Conservation (phyloP, 2,113 vertebrate genomes). For the Ophthalmolycus amberensis region DNA sequence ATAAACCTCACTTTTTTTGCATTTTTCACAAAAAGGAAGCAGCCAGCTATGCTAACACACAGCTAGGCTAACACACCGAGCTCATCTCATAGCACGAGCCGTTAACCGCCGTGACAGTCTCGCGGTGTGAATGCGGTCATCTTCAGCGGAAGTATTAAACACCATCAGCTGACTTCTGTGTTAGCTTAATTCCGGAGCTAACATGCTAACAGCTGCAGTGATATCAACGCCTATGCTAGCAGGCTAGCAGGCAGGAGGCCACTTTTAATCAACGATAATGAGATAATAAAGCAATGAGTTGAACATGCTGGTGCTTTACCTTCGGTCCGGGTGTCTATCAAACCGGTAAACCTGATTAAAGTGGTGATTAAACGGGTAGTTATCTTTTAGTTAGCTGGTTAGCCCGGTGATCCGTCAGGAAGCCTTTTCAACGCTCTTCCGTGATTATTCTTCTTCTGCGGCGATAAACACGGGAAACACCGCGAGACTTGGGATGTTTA, state of each 20-base stretch:
- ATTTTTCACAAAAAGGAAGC: conserved; percentile 8
- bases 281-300: fast-evolving
- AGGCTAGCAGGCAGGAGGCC: conserved; percentile 34
- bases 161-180: conserved; percentile 3
- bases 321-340: conserved; percentile 27
- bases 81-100: background rate
- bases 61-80: conserved; percentile 2
- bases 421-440: conserved; percentile 51
- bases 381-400: conserved; percentile 22
- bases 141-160: background rate
- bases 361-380: background rate
- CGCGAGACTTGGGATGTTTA: background rate
- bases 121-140: fast-evolving
- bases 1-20: too few relatives aligned
- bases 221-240: conserved; percentile 51
- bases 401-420: conserved; percentile 57
- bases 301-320: background rate
- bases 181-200: conserved; percentile 41
- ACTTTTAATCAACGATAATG: background rate
- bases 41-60: conserved; percentile 11
- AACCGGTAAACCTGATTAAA: background rate
- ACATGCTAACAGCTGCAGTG: conserved; percentile 54
- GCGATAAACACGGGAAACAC: background rate
- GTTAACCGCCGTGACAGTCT: conserved; percentile 31
- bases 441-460: conserved; percentile 48